These are phyloP conservation scores for Tanytarsus gracilentus DNA, from an alignment of 2,888 invertebrate species.

Conservation along the genomic window DNA sequence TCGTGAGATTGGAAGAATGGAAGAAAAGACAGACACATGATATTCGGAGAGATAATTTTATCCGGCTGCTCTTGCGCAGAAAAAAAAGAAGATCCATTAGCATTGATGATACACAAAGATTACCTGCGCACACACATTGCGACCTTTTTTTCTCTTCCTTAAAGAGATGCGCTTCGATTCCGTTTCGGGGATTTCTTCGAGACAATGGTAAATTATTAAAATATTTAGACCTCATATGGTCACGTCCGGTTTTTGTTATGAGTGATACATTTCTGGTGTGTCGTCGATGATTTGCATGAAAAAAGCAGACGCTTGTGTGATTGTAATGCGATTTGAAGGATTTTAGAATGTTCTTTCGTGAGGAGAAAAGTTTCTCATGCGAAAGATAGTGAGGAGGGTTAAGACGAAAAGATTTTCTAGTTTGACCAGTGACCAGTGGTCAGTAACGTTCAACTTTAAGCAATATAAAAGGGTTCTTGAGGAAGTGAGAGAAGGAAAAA, in stretches of 20 bases:
- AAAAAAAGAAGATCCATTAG: constrained; percentile 1
- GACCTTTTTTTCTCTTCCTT: constrained; percentile 18
- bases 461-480: background rate
- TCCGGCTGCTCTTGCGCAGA: background rate
- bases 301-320: constrained; percentile 2
- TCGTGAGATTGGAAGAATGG: too few species aligned
- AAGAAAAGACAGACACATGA: too few species aligned
- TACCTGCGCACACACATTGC: constrained; percentile 3
- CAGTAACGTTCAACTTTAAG: constrained; percentile 18
- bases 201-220: constrained; percentile 29
- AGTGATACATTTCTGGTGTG: background rate
- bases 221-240: constrained; percentile 30
- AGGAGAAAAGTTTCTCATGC: constrained; percentile 6
- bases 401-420: constrained; percentile 20
- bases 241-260: constrained; percentile 23
- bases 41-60: background rate
- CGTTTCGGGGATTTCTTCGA: background rate
- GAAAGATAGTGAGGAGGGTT: background rate
- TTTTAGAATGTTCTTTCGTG: background rate
- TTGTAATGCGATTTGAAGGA: constrained; percentile 28
- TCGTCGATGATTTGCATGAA: constrained; percentile 22
- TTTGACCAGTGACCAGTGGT: constrained; percentile 32
- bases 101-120: constrained; percentile 22
- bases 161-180: background rate
- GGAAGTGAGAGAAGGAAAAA: background rate